A percentile compares a stretch with the other conserved stretches of the same genome.
Evolutionary conservation across 1,140 invertebrate species (phyloP).

Genomic region (Eurosta solidaginis): DNA sequence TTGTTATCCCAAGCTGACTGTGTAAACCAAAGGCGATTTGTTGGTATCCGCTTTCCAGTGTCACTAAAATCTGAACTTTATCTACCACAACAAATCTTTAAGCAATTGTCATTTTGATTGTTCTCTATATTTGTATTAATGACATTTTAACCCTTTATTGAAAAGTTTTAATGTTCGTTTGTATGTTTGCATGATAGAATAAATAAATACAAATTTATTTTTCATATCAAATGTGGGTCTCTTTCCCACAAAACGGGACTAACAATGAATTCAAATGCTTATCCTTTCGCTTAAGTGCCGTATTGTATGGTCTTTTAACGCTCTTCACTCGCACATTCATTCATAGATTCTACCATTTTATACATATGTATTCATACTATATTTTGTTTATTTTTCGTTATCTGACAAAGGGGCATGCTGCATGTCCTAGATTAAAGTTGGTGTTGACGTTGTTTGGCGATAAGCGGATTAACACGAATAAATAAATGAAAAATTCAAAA

Average conservation of each 20-base stretch:
- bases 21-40: neutral
- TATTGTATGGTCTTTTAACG: neutral
- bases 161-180: no score
- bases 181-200: no score
- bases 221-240: no score
- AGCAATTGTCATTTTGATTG: slow-evolving; percentile 1
- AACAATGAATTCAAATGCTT: slow-evolving; percentile 11
- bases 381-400: neutral
- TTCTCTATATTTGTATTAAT: neutral
- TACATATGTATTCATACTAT: neutral
- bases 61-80: neutral
- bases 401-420: neutral
- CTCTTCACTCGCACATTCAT: neutral
- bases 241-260: neutral
- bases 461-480: slow-evolving; percentile 22
- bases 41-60: neutral
- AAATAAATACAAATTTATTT: no score
- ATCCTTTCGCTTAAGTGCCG: slow-evolving; percentile 15
- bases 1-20: no score
- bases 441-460: slow-evolving; percentile 20
- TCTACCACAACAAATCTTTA: slow-evolving; percentile 24
- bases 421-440: neutral
- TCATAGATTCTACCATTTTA: neutral
- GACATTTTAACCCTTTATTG: no score
- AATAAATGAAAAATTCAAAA: slow-evolving; percentile 13